Conservation (phyloP, 2,888 invertebrate species). For the Troglohyphantes excavatus region DNA sequence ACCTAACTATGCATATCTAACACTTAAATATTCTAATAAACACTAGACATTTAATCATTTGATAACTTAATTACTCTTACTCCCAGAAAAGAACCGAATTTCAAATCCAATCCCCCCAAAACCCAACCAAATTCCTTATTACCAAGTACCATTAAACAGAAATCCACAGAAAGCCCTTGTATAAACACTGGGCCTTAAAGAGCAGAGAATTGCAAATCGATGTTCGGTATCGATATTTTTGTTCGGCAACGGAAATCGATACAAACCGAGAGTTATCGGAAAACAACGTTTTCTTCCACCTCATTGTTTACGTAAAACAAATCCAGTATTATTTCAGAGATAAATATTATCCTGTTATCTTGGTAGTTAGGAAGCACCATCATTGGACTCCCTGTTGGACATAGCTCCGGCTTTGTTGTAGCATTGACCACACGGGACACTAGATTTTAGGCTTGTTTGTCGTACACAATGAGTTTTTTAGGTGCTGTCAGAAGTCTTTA, state of each 20-base stretch:
- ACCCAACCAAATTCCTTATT: not conserved
- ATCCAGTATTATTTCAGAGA: constrained; percentile 26
- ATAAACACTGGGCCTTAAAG: constrained; percentile 30
- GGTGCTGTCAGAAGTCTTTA: not conserved
- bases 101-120: not conserved
- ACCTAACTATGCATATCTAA: too few relatives aligned
- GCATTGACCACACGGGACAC: not conserved
- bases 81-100: too few relatives aligned
- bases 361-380: not conserved
- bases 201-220: constrained; percentile 4
- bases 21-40: too few relatives aligned
- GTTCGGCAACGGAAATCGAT: constrained; percentile 51
- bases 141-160: not conserved
- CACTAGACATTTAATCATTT: too few relatives aligned
- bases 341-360: constrained; percentile 9
- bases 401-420: not conserved
- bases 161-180: constrained; percentile 3
- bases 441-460: not conserved
- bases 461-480: not conserved
- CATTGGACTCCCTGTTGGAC: not conserved
- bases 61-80: too few relatives aligned
- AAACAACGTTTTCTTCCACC: constrained; percentile 50
- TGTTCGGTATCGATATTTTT: constrained; percentile 45
- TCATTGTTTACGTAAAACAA: constrained; percentile 56
- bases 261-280: constrained; percentile 57